phyloP scores from a whole-genome alignment of 2,113 vertebrate species.

The Ochotona princeps region DNA sequence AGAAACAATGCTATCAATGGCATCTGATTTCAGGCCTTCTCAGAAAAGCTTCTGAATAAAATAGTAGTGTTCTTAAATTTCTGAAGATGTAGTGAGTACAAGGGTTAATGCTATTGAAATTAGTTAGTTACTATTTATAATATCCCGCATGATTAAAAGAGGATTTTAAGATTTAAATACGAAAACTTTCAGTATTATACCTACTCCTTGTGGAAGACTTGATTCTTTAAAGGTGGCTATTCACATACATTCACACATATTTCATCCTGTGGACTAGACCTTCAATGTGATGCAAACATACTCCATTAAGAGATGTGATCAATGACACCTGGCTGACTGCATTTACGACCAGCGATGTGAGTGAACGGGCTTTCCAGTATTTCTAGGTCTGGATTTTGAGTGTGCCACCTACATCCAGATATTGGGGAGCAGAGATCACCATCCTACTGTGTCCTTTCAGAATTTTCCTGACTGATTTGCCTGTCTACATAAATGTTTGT shows the following conservation, averaged over 20 bases:
- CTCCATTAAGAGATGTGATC: not conserved
- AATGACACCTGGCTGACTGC: not conserved
- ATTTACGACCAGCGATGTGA: not conserved
- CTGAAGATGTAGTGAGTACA: not conserved
- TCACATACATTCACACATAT: not conserved
- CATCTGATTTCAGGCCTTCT: not conserved
- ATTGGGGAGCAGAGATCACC: not conserved
- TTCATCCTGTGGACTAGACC: not conserved
- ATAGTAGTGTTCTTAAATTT: not conserved
- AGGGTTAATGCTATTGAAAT: not conserved
- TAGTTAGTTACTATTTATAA: not conserved
- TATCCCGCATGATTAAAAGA: not conserved
- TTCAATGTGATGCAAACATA: not conserved
- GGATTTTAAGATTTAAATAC: not conserved
- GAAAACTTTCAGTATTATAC: not conserved
- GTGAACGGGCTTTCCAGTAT: not conserved
- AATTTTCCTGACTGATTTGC: not conserved
- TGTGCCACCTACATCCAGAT: not conserved
- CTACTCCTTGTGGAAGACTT: not conserved
- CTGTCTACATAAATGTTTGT: rapidly evolving
- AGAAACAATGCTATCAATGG: not conserved
- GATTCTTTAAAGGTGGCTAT: not conserved
- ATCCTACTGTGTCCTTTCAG: rapidly evolving
- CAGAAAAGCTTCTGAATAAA: not conserved
- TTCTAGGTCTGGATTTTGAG: not conserved